Evolutionary conservation across 2,888 invertebrate genomes (phyloP), one percentile per base, ranked within the genome.

Genomic region (Emmelina monodactyla): DNA sequence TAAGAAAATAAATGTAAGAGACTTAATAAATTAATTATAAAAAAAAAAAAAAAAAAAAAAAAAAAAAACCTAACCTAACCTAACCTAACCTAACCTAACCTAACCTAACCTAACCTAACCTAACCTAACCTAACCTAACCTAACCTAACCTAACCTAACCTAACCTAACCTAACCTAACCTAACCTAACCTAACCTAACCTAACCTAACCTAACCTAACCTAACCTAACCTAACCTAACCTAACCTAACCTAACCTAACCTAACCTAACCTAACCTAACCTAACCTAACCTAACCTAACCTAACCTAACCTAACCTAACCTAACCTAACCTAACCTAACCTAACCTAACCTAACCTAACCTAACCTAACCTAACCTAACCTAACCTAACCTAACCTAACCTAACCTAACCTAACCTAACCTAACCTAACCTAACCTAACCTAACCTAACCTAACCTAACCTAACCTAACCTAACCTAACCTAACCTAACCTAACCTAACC

Each of bases 131-230:
- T 33, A 33, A 42, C 40, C 44, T 42, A 37, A 42, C 42, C 42
- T 40, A 39, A 42, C 42, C 40, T 42, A 39, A 42, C 44, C 42
- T 41, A 41, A 42, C 42, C 44, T 38, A 39, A 41, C 44, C 42
- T 39, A 41, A 42, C 43, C 43, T 43, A 40, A 43, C 43, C 41
- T 43, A 39, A 40, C 39, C 37, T 40, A 42, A 40, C 43, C 41
- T 40, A 40, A 42, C 43, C 43, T 43, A 41, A 41, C 42, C 41
- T 41, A 41, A 42, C 45, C 45, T 43, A 41, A 43, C 45, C 45
- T 41, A 41, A 45, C 42, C 42, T 45, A 40, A 41, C 42, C 40
- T 41, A 39, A 42, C 40, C 39, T 44, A 39, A 40, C 42, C 44
- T 42, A 41, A 42, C 38, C 41, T 38, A 40, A 40, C 38, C 44